phyloP scores from a whole-genome alignment of 2,113 vertebrate genomes.

The Alexandromys fortis region DNA sequence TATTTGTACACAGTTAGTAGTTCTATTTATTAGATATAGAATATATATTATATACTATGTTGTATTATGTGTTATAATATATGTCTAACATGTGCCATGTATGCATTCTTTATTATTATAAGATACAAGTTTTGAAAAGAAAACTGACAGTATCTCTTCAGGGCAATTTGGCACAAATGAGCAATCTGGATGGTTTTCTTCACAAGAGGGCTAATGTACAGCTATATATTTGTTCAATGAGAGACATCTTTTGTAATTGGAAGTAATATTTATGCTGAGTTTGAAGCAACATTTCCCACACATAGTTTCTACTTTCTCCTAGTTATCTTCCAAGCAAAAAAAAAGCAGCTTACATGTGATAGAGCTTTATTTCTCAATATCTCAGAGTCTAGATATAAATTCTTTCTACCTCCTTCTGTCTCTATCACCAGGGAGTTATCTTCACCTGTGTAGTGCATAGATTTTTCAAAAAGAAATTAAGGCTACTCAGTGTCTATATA shows the following conservation, averaged over 20 bases:
- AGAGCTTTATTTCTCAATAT: constrained; percentile 17
- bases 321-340: background rate
- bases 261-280: background rate
- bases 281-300: background rate
- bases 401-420: background rate
- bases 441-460: background rate
- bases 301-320: background rate
- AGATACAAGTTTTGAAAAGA: background rate
- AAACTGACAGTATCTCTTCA: background rate
- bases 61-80: background rate
- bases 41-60: too few relatives aligned
- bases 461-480: background rate
- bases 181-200: background rate
- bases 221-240: background rate
- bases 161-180: background rate
- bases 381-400: background rate
- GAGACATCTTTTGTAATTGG: background rate
- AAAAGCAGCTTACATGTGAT: background rate
- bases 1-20: background rate
- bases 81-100: background rate
- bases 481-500: background rate
- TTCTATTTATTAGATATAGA: background rate
- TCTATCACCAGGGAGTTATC: background rate
- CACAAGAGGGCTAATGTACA: background rate
- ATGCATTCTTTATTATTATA: background rate